Evolutionary conservation across 2,888 invertebrate species (phyloP).

Genomic region (Agrochola lota): DNA sequence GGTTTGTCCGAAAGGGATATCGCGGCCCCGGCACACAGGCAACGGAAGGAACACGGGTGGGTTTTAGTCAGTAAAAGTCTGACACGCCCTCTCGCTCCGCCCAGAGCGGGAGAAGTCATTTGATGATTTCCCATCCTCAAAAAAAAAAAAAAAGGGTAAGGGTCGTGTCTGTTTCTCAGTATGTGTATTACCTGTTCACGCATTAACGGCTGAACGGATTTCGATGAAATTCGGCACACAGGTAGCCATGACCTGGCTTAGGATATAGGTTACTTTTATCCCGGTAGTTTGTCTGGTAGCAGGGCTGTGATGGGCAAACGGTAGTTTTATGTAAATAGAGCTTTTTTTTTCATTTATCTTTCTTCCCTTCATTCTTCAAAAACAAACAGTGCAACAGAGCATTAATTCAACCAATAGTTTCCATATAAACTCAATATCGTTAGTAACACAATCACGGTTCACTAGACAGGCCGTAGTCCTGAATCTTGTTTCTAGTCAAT

Average conservation of each 20-base stretch:
- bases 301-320: neutral
- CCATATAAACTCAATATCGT: constrained; percentile 46
- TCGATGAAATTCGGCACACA: neutral
- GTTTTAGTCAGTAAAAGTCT: too few species aligned
- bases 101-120: too few species aligned
- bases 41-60: too few species aligned
- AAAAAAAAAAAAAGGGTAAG: too few species aligned
- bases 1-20: too few species aligned
- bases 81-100: too few species aligned
- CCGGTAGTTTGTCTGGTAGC: neutral
- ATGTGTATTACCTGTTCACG: too few species aligned
- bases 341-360: neutral
- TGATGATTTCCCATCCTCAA: too few species aligned
- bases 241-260: neutral
- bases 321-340: neutral
- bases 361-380: neutral
- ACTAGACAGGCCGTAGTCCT: constrained; percentile 58
- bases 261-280: neutral
- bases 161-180: neutral
- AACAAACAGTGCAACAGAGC: constrained; percentile 19
- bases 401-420: constrained; percentile 45
- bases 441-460: constrained; percentile 65
- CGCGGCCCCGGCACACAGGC: too few species aligned
- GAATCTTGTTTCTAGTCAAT: constrained; percentile 77
- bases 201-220: neutral